Evolutionary conservation across 2,888 invertebrate genomes (phyloP), one percentile per base, ranked within the genome.

Genomic region (Ferrisia virgata): DNA sequence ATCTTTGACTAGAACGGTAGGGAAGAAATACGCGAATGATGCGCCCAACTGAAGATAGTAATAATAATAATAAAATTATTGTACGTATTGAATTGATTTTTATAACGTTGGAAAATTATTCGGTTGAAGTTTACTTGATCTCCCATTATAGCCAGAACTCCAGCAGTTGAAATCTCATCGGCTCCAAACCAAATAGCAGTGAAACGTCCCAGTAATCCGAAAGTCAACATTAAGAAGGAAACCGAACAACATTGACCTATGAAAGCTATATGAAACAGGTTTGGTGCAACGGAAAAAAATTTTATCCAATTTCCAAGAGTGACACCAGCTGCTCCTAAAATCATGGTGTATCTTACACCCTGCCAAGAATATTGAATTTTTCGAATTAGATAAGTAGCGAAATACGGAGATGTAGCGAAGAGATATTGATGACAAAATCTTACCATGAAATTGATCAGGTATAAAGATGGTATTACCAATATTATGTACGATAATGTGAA

Each of bases 141-240:
- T 22, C 99, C 99, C 89, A 99, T 99, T 13, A 99, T 98, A 8
- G 99, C 99, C 86, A 98, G 93, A 87, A 98, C 96, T 90, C 98
- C 98, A 0, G 99, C 99, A 0, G 96, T 96, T 11, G 98, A 97
- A 3, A 98, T 97, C 90, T 98, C 96, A 87, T 95, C 93, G 0
- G 96, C 94, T 0, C 98, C 98, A 89, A 99, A 99, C 99, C 99
- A 99, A 58, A 97, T 95, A 0, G 99, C 98, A 0, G 99, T 98
- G 86, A 99, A 89, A 81, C 94, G 90, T 0, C 99, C 95, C 0
- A 99, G 99, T 81, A 99, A 93, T 86, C 96, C 96, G 79, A 99
- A 91, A 85, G 98, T 93, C 90, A 97, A 99, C 31, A 97, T 94
- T 90, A 98, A 97, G 0, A 97, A 95, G 36, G 94, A 87, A 0